These are phyloP conservation scores for Portunus trituberculatus DNA, from an alignment of 1,140 invertebrate species.

Conservation along the genomic window DNA sequence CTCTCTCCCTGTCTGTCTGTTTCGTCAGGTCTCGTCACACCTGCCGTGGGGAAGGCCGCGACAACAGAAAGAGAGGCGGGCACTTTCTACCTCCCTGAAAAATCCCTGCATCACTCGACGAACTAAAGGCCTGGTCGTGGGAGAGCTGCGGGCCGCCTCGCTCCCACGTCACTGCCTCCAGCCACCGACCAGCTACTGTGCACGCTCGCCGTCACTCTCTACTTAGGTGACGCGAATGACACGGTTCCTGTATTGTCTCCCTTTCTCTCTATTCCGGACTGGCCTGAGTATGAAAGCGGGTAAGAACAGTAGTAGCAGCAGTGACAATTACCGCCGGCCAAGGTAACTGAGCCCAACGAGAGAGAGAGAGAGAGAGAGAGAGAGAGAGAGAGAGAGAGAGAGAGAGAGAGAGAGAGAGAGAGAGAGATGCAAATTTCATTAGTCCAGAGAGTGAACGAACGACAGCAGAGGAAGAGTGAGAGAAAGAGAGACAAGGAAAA, in stretches of 20 bases:
- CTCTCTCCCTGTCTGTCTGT: background rate
- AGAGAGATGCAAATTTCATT: background rate
- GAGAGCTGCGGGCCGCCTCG: background rate
- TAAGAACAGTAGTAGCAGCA: background rate
- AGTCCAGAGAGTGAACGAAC: too few relatives aligned
- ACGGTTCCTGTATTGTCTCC: conserved; percentile 12
- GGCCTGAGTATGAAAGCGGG: background rate
- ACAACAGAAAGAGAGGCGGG: background rate
- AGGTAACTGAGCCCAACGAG: background rate
- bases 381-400: background rate
- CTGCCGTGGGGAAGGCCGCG: background rate
- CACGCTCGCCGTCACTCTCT: background rate
- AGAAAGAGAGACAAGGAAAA: background rate
- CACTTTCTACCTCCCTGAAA: background rate
- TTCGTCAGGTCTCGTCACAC: background rate
- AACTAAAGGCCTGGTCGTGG: conserved; percentile 7
- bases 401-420: background rate
- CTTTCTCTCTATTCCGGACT: background rate
- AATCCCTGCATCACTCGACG: background rate
- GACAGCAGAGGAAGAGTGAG: background rate
- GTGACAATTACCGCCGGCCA: background rate
- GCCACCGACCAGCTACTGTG: background rate
- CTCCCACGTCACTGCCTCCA: background rate
- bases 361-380: background rate
- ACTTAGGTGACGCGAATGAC: background rate